Evolutionary conservation across 2,888 invertebrate genomes (phyloP).

Genomic region (Euzophera pinguis): DNA sequence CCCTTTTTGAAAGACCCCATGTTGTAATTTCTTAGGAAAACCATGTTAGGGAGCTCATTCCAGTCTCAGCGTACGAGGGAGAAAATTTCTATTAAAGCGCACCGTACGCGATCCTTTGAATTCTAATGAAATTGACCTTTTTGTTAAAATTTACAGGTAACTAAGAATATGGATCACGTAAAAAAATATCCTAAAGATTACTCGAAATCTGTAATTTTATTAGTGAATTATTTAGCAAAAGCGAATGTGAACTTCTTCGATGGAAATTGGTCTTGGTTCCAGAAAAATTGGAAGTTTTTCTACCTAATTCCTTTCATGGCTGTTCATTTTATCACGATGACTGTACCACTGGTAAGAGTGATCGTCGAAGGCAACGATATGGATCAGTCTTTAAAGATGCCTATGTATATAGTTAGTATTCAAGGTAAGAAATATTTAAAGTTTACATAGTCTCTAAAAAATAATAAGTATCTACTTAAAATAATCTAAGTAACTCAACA

Average conservation of each 20-base stretch:
- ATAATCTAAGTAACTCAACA: no score
- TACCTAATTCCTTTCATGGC: neutral
- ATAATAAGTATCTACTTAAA: no score
- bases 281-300: neutral
- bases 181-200: neutral
- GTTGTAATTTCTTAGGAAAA: no score
- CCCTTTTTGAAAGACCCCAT: no score
- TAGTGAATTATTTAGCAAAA: neutral
- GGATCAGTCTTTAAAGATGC: neutral
- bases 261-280: no score
- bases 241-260: neutral
- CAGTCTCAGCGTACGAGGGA: no score
- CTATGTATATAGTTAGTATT: neutral
- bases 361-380: neutral
- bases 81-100: no score
- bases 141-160: neutral
- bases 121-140: no score
- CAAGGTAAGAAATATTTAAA: neutral
- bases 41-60: no score
- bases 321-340: neutral
- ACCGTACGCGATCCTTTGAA: no score
- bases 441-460: no score
- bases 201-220: neutral
- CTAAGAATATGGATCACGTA: neutral
- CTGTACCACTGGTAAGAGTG: neutral